Evolutionary conservation across 2,113 vertebrate genomes (phyloP).

Genomic region (Eleginops maclovinus): DNA sequence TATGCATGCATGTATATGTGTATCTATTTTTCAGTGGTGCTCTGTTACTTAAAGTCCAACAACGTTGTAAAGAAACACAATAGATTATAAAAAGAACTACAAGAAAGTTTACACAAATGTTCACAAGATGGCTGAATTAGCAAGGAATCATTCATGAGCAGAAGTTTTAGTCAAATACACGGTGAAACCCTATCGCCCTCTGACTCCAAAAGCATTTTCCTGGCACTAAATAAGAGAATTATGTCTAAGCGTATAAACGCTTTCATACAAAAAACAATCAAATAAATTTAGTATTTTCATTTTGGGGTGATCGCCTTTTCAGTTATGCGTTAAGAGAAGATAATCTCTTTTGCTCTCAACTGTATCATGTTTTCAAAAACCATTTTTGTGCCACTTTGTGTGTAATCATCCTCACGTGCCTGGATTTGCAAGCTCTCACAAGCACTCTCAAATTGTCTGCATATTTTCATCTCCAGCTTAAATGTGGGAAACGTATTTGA

Average conservation of each 20-base stretch:
- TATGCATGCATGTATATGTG: not conserved
- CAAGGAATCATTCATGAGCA: not conserved
- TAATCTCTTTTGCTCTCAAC: conserved; percentile 11
- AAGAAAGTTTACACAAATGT: not conserved
- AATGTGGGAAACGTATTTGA: conserved; percentile 61
- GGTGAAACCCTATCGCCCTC: not conserved
- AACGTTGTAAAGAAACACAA: not conserved
- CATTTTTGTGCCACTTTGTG: conserved; percentile 38
- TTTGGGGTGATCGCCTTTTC: not conserved
- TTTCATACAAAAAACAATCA: conserved; percentile 20
- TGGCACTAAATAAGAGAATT: not conserved
- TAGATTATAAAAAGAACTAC: not conserved
- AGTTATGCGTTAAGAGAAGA: not conserved
- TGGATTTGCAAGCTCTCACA: conserved; percentile 43
- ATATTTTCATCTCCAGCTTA: conserved; percentile 61
- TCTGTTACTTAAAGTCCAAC: not conserved
- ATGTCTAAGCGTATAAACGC: not conserved
- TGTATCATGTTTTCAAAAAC: conserved; percentile 46
- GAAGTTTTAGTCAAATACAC: conserved; percentile 3
- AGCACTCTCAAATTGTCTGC: conserved; percentile 66
- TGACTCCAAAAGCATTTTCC: not conserved
- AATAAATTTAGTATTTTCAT: not conserved
- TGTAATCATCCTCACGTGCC: conserved; percentile 50
- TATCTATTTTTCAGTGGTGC: conserved; percentile 1
- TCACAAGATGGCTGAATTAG: not conserved